Conservation (phyloP, 2,113 vertebrate species). For the Labeo catla region DNA sequence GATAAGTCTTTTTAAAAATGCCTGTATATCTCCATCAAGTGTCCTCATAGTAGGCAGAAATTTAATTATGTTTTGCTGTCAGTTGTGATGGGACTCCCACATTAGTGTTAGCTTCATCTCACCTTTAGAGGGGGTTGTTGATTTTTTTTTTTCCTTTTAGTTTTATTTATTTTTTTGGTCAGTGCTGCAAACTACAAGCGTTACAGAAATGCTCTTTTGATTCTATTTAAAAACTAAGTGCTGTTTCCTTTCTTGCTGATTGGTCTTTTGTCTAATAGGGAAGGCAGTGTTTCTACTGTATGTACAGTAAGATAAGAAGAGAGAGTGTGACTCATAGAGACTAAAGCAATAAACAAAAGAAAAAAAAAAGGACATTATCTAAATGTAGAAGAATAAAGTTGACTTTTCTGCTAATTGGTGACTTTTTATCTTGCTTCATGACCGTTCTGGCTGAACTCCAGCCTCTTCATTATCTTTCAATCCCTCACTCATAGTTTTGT, state of each 20-base stretch:
- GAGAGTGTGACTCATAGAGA: background rate
- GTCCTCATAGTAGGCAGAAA: background rate
- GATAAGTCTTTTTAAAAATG: background rate
- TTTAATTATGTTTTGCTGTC: constrained; percentile 4
- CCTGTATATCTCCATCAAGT: background rate
- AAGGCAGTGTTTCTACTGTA: background rate
- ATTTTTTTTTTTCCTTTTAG: background rate
- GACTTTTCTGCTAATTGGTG: background rate
- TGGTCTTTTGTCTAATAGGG: constrained; percentile 30
- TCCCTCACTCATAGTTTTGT: constrained; percentile 1
- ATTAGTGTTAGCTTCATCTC: background rate
- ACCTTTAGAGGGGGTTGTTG: background rate
- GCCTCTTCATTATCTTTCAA: background rate
- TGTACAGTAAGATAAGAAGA: background rate
- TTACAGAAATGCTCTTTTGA: background rate
- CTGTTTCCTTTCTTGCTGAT: constrained; percentile 24
- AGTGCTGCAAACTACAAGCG: background rate
- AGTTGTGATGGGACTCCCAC: constrained; percentile 14
- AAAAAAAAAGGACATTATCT: background rate
- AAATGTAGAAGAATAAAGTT: background rate
- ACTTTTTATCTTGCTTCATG: background rate
- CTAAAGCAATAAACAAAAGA: background rate
- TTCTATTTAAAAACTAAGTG: background rate
- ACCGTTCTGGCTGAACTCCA: background rate
- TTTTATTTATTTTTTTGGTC: no score